Conservation (phyloP, 2,113 vertebrate genomes). For the Actinemys pallida region DNA sequence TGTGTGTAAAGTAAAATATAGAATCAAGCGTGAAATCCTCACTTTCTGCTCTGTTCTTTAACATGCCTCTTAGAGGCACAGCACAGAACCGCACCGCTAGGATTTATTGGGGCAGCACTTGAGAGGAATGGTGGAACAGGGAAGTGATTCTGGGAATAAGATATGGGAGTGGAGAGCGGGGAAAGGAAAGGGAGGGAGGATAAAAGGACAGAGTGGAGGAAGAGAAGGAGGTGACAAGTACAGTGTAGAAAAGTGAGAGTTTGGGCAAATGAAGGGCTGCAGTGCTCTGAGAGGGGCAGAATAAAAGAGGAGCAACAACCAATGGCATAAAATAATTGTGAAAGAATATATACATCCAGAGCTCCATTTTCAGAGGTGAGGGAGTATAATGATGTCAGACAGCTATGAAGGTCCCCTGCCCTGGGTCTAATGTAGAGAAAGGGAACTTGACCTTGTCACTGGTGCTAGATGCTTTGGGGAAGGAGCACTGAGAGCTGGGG, state of each 20-base stretch:
- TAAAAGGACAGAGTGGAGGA: background rate
- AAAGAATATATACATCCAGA: background rate
- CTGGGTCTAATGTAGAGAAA: background rate
- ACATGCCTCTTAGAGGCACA: background rate
- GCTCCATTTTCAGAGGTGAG: background rate
- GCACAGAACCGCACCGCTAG: background rate
- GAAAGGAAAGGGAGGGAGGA: rapidly evolving
- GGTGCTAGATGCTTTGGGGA: background rate
- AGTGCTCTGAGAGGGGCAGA: background rate
- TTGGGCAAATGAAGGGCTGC: background rate
- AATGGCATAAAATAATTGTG: rapidly evolving
- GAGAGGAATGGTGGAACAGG: too few relatives aligned
- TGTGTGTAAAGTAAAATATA: background rate
- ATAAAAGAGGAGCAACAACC: background rate
- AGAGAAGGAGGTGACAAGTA: background rate
- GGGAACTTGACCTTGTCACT: background rate
- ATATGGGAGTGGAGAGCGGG: background rate
- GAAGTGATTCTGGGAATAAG: too few relatives aligned
- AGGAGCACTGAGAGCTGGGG: background rate
- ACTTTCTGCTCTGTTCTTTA: background rate
- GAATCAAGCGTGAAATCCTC: background rate
- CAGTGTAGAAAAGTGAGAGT: background rate
- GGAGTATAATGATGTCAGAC: background rate
- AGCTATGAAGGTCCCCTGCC: rapidly evolving
- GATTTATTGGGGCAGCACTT: background rate